Evolutionary conservation across 2,888 invertebrate species (phyloP).

Genomic region (Anticlea derivata): DNA sequence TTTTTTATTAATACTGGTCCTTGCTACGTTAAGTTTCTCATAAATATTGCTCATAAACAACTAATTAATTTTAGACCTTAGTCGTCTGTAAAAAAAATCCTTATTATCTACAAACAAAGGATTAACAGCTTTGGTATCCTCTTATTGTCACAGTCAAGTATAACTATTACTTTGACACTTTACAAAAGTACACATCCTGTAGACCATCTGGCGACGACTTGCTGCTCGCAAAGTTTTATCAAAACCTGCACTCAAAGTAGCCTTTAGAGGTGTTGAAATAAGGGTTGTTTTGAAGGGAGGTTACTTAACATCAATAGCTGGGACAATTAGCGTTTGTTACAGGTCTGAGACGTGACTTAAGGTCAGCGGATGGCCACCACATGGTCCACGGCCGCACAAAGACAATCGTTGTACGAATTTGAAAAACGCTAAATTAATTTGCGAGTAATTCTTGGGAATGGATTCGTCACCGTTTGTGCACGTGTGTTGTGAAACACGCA

Average conservation of each 20-base stretch:
- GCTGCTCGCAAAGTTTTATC: conserved; percentile 15
- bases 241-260: conserved; percentile 12
- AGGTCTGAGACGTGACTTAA: conserved; percentile 51
- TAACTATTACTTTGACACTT: conserved; percentile 60
- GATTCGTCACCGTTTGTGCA: conserved; percentile 25
- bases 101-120: conserved; percentile 54
- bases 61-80: too few relatives aligned
- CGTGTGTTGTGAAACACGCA: conserved; percentile 22
- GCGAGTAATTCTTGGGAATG: conserved; percentile 13
- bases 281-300: conserved; percentile 21
- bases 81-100: too few relatives aligned
- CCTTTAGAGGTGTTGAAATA: conserved; percentile 13
- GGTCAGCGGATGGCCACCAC: conserved; percentile 52
- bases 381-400: conserved; percentile 38
- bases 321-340: conserved; percentile 60
- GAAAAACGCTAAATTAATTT: conserved; percentile 32
- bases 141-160: conserved; percentile 49
- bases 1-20: too few relatives aligned
- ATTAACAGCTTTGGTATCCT: conserved; percentile 45
- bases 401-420: conserved; percentile 26
- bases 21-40: too few relatives aligned
- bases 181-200: conserved; percentile 55
- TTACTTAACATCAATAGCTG: conserved; percentile 49
- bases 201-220: conserved; percentile 60
- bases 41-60: too few relatives aligned